Evolutionary conservation across 2,113 vertebrate species (phyloP).

Genomic region (Casuarius casuarius): DNA sequence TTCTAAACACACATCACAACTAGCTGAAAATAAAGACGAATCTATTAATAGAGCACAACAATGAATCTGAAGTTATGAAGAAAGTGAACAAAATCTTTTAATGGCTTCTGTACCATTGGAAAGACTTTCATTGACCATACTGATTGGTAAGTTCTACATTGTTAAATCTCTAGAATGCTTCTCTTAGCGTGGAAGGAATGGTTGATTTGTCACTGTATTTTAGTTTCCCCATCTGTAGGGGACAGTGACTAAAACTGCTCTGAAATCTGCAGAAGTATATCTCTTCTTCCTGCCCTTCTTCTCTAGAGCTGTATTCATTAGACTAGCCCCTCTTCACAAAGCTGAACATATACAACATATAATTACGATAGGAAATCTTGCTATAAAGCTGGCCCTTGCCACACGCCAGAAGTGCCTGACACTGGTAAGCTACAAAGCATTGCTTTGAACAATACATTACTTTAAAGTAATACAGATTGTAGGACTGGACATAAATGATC

Average conservation of each 20-base stretch:
- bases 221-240: not conserved
- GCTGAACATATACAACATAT: not conserved
- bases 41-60: not conserved
- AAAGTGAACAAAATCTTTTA: not conserved
- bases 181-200: not conserved
- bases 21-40: not conserved
- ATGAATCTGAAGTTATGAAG: not conserved
- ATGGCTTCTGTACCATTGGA: not conserved
- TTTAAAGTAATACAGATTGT: not conserved
- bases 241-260: not conserved
- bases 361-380: not conserved
- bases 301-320: not conserved
- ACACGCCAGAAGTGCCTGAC: not conserved
- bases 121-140: not conserved
- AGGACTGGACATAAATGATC: not conserved
- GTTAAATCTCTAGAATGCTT: not conserved
- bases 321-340: not conserved
- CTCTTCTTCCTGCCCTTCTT: not conserved
- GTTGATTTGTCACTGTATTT: not conserved
- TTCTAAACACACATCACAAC: not conserved
- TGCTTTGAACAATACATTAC: not conserved
- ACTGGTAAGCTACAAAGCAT: not conserved
- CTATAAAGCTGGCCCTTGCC: not conserved
- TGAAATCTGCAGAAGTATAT: not conserved
- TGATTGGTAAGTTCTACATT: not conserved